Conservation (phyloP, 2,797 vertebrate genomes). For the Miichthys miiuy region DNA sequence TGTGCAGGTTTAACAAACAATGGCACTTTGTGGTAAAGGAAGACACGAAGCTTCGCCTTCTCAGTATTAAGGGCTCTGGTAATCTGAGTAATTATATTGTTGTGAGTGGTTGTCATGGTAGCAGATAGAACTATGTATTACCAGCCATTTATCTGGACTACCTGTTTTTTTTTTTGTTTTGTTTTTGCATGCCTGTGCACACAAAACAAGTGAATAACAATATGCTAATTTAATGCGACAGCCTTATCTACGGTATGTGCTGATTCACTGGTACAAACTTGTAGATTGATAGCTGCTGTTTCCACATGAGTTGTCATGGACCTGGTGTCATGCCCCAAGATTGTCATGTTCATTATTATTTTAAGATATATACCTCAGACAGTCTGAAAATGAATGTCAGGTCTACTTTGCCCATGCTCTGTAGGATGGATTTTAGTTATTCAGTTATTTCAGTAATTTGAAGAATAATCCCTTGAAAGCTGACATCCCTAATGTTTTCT, state of each 20-base stretch:
- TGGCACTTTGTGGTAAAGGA: neutral
- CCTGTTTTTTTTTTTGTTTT: no score
- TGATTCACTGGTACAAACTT: neutral
- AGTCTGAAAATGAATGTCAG: slow-evolving; percentile 15
- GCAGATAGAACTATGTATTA: neutral
- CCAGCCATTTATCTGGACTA: slow-evolving; percentile 32
- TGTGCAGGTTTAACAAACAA: neutral
- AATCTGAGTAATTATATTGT: slow-evolving; percentile 36
- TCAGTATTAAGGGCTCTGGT: slow-evolving; percentile 14
- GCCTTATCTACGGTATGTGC: slow-evolving; percentile 1
- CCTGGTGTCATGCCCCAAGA: neutral
- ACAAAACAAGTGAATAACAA: neutral
- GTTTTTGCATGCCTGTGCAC: neutral
- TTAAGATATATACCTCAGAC: slow-evolving; percentile 9
- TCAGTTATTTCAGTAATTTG: neutral
- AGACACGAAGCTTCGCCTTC: slow-evolving; percentile 11
- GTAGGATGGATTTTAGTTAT: neutral
- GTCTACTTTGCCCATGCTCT: neutral
- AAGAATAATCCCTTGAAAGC: neutral
- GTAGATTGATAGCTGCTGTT: neutral
- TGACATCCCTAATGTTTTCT: neutral
- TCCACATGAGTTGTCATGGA: slow-evolving; percentile 22
- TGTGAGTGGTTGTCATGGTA: slow-evolving; percentile 22
- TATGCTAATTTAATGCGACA: slow-evolving; percentile 26
- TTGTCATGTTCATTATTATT: slow-evolving; percentile 10